Evolutionary conservation across 1,140 invertebrate genomes (phyloP).

Genomic region (Metopolophium dirhodum): DNA sequence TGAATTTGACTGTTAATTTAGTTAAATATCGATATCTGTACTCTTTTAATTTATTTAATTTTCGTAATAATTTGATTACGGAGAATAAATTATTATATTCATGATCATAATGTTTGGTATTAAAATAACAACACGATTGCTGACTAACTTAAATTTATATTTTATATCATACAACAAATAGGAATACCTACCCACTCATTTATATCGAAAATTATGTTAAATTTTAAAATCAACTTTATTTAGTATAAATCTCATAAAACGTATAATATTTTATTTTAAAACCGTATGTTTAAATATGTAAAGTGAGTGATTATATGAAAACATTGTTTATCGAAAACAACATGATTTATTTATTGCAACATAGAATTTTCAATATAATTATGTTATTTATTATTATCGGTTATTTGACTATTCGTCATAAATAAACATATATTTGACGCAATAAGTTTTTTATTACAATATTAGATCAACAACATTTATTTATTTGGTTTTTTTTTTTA

Average conservation of each 20-base stretch:
- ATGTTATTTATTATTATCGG: neutral
- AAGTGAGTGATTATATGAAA: neutral
- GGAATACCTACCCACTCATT: too few relatives aligned
- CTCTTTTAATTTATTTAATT: neutral
- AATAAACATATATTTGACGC: conserved; percentile 2
- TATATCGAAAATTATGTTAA: neutral
- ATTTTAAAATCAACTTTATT: neutral
- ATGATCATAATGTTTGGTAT: too few relatives aligned
- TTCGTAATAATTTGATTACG: neutral
- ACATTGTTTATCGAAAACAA: neutral
- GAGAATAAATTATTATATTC: too few relatives aligned
- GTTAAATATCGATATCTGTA: neutral
- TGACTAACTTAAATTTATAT: too few relatives aligned
- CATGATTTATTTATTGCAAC: neutral
- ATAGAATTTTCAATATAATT: neutral
- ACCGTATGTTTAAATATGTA: neutral
- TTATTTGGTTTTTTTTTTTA: conserved; percentile 5
- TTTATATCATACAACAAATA: too few relatives aligned
- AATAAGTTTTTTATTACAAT: conserved; percentile 4
- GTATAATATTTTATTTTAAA: neutral
- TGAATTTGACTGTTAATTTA: neutral
- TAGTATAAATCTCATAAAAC: neutral
- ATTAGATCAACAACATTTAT: conserved; percentile 5
- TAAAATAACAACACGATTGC: too few relatives aligned
- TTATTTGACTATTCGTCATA: neutral